phyloP scores from a whole-genome alignment of 1,140 invertebrate species.

The Brachionus rubens region DNA sequence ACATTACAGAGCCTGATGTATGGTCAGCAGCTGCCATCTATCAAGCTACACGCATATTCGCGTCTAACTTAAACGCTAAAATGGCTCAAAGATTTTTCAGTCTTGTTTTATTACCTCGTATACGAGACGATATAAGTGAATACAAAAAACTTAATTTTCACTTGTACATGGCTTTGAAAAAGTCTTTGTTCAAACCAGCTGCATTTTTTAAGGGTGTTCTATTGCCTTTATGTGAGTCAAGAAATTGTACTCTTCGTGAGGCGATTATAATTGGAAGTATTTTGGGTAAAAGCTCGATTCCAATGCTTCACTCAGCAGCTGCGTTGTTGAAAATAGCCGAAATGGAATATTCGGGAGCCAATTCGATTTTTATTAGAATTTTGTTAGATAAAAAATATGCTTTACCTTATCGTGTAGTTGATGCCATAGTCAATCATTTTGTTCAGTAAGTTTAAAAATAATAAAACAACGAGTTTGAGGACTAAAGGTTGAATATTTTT shows the following conservation, averaged over 20 bases:
- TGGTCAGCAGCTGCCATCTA: constrained; percentile 90
- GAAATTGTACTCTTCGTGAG: constrained; percentile 87
- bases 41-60: constrained; percentile 86
- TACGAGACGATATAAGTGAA: constrained; percentile 89
- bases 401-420: constrained; percentile 87
- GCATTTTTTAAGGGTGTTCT: constrained; percentile 98
- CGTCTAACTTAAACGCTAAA: constrained; percentile 88
- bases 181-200: constrained; percentile 90
- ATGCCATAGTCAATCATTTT: constrained; percentile 93
- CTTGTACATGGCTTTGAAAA: constrained; percentile 85
- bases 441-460: constrained; percentile 65
- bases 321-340: constrained; percentile 82
- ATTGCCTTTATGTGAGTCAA: constrained; percentile 81
- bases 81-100: constrained; percentile 97
- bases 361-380: constrained; percentile 88
- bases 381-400: constrained; percentile 98
- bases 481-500: no score
- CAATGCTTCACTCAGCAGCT: constrained; percentile 90
- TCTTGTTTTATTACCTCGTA: constrained; percentile 81
- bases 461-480: background rate
- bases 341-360: constrained; percentile 96
- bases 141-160: constrained; percentile 95
- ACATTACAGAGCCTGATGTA: constrained; percentile 66
- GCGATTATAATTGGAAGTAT: constrained; percentile 91
- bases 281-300: constrained; percentile 83